Percentiles rank a stretch among this genome's conserved stretches.
Evolutionary conservation across 2,888 invertebrate species (phyloP).

Genomic region (Muschampia plurimacula): DNA sequence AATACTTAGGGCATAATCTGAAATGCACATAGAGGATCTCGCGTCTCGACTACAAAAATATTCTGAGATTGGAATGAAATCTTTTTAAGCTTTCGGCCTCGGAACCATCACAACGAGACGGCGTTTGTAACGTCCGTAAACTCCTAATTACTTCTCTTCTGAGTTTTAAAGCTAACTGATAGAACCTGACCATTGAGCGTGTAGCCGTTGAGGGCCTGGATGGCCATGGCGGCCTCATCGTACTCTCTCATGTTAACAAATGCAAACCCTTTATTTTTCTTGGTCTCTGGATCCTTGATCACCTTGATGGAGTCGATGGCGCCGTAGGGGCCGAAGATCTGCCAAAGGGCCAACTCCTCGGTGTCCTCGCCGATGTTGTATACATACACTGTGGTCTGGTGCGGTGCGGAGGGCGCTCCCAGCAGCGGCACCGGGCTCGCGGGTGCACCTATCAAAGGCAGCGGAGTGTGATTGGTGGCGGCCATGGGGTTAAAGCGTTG

Average conservation of each 20-base stretch:
- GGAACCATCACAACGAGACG: constrained; percentile 74
- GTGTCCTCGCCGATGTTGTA: constrained; percentile 84
- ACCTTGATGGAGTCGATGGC: constrained; percentile 84
- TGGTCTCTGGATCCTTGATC: constrained; percentile 83
- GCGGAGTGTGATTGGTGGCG: constrained; percentile 74
- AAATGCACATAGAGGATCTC: constrained; percentile 84
- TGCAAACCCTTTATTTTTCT: constrained; percentile 84
- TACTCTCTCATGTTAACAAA: constrained; percentile 85
- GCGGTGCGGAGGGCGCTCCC: constrained; percentile 69
- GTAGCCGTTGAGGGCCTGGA: constrained; percentile 83
- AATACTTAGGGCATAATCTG: constrained; percentile 85
- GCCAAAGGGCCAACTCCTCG: constrained; percentile 82
- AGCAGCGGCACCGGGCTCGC: constrained; percentile 77
- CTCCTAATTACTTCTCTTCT: constrained; percentile 81
- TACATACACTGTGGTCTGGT: constrained; percentile 83
- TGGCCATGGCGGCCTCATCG: constrained; percentile 83
- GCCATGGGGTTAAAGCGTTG: constrained; percentile 83
- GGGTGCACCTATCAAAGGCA: constrained; percentile 77
- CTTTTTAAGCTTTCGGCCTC: constrained; percentile 78
- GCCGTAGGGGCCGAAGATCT: constrained; percentile 83
- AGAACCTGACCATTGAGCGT: constrained; percentile 85
- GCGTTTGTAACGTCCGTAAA: constrained; percentile 76
- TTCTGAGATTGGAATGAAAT: constrained; percentile 85
- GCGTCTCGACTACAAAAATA: constrained; percentile 85
- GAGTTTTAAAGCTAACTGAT: constrained; percentile 85